Evolutionary conservation across 1,140 invertebrate genomes (phyloP).

Genomic region (Popillia japonica): DNA sequence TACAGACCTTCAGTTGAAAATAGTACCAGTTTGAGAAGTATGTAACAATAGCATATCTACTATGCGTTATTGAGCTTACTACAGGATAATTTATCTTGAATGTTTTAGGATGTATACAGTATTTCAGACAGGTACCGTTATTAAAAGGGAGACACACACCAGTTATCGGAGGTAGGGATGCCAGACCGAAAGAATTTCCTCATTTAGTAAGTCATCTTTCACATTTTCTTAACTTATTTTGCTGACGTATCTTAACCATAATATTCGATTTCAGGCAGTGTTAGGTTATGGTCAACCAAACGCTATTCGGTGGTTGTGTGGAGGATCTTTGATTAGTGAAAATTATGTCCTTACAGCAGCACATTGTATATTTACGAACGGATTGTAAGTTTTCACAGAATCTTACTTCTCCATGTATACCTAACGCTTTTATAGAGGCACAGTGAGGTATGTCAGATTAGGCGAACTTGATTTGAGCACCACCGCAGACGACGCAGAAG

Average conservation of each 20-base stretch:
- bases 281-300: background rate
- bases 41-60: no score
- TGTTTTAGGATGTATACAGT: background rate
- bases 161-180: conserved; percentile 11
- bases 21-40: no score
- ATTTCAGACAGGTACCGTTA: background rate
- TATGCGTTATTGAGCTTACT: no score
- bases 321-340: background rate
- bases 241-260: no score
- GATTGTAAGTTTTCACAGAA: background rate
- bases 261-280: background rate
- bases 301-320: background rate
- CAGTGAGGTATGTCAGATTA: conserved; percentile 54
- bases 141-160: background rate
- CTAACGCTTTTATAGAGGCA: conserved; percentile 56
- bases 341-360: background rate
- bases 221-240: no score
- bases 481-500: conserved; percentile 43
- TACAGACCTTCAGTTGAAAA: no score
- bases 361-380: background rate
- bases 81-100: no score
- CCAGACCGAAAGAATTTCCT: conserved; percentile 17
- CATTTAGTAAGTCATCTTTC: no score
- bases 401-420: background rate
- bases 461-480: conserved; percentile 56